Evolutionary conservation across 2,113 vertebrate species (phyloP).

Genomic region (Phalacrocorax carbo): DNA sequence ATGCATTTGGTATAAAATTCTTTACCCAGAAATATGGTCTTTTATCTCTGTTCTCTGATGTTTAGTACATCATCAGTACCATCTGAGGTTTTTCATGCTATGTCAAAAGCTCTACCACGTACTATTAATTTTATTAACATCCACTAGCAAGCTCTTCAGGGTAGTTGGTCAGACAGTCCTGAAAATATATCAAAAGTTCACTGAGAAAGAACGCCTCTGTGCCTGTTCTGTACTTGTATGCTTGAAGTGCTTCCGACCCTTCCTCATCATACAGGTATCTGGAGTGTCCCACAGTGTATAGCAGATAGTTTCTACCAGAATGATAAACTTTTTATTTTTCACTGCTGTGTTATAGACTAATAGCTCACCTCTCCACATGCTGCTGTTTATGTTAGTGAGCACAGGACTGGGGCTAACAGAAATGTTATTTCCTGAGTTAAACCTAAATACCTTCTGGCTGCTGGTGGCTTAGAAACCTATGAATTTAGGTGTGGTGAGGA

Average conservation of each 20-base stretch:
- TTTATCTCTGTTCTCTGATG: background rate
- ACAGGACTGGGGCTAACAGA: background rate
- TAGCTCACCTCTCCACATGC: background rate
- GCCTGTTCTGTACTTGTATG: background rate
- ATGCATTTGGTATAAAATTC: background rate
- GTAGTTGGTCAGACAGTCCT: background rate
- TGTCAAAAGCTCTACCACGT: background rate
- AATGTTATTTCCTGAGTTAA: background rate
- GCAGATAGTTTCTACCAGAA: background rate
- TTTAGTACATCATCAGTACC: background rate
- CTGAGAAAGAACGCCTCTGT: background rate
- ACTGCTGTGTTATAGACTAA: background rate
- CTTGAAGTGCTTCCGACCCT: background rate
- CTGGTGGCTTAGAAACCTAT: background rate
- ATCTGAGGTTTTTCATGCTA: background rate
- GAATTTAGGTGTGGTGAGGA: background rate
- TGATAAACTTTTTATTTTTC: background rate
- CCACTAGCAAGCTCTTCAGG: background rate
- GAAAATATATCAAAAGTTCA: background rate
- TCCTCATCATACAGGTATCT: background rate
- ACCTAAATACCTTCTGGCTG: background rate
- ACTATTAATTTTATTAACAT: conserved; percentile 5
- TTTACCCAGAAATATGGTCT: background rate
- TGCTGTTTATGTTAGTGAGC: background rate
- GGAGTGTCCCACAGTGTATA: background rate